phyloP scores from a whole-genome alignment of 2,888 invertebrate genomes.

The Monoplex corrugatus region DNA sequence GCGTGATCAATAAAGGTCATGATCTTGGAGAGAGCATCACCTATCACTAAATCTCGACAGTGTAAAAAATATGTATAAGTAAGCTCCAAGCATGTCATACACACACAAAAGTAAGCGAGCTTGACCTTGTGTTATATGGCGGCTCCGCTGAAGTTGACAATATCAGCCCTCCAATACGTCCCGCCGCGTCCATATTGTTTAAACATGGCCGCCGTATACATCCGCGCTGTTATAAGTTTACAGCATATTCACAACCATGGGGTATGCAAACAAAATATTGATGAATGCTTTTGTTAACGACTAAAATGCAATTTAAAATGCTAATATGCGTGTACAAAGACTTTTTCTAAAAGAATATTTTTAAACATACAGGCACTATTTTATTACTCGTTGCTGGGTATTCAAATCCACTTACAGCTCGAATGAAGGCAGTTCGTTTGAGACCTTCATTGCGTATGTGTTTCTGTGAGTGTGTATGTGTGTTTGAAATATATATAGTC shows the following conservation, averaged over 20 bases:
- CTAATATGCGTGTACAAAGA: not conserved
- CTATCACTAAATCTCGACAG: not conserved
- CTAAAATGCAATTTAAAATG: not conserved
- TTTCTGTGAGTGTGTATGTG: no score
- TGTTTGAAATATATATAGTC: no score
- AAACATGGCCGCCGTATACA: slow-evolving; percentile 69
- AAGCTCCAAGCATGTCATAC: not conserved
- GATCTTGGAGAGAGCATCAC: not conserved
- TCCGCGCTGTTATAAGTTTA: slow-evolving; percentile 27
- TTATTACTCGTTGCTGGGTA: slow-evolving; percentile 57
- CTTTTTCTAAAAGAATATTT: not conserved
- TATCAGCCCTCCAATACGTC: slow-evolving; percentile 15
- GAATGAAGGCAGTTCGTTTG: slow-evolving; percentile 30
- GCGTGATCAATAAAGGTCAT: slow-evolving; percentile 4
- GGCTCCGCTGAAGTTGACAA: slow-evolving; percentile 28
- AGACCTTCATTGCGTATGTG: not conserved
- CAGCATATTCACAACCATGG: not conserved
- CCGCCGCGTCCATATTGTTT: slow-evolving; percentile 75
- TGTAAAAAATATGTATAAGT: not conserved
- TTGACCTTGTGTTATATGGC: slow-evolving; percentile 35
- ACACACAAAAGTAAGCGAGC: not conserved
- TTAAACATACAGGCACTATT: slow-evolving; percentile 52
- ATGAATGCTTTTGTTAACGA: not conserved
- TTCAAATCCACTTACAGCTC: slow-evolving; percentile 40
- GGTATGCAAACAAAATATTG: not conserved